Evolutionary conservation across 2,797 vertebrate species (phyloP).

Genomic region (Garrulus glandarius): DNA sequence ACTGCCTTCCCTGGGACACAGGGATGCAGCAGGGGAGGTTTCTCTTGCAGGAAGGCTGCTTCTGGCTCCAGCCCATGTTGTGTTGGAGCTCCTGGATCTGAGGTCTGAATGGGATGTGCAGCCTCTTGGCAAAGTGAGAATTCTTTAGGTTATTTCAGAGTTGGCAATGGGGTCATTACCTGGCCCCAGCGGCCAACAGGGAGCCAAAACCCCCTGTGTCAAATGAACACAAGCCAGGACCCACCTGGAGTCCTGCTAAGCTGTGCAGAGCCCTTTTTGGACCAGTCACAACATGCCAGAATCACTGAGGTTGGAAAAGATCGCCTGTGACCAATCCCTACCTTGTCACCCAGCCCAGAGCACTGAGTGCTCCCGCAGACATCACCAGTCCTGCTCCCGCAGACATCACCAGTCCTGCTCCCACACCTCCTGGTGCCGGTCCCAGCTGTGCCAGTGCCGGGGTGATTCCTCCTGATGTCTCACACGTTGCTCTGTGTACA

Average conservation of each 20-base stretch:
- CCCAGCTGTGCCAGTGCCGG: background rate
- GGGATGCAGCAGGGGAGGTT: background rate
- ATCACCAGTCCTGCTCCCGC: background rate
- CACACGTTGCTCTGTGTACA: background rate
- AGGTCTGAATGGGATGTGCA: background rate
- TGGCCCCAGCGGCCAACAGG: background rate
- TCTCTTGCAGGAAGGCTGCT: background rate
- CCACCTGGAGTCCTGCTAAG: background rate
- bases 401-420: background rate
- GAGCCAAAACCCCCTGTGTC: background rate
- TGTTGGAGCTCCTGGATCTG: background rate
- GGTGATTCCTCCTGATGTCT: background rate
- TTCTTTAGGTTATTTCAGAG: background rate
- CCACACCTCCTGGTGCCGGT: background rate
- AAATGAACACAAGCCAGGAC: background rate
- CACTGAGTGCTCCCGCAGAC: background rate
- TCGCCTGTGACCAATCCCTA: background rate
- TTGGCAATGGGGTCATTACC: background rate
- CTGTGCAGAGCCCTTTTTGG: background rate
- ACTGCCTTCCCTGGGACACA: background rate
- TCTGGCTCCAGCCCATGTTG: background rate
- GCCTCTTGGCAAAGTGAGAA: background rate
- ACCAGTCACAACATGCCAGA: background rate
- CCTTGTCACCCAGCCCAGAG: background rate
- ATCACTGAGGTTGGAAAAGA: background rate